Conservation (phyloP, 2,113 vertebrate species). For the Nymphicus hollandicus region DNA sequence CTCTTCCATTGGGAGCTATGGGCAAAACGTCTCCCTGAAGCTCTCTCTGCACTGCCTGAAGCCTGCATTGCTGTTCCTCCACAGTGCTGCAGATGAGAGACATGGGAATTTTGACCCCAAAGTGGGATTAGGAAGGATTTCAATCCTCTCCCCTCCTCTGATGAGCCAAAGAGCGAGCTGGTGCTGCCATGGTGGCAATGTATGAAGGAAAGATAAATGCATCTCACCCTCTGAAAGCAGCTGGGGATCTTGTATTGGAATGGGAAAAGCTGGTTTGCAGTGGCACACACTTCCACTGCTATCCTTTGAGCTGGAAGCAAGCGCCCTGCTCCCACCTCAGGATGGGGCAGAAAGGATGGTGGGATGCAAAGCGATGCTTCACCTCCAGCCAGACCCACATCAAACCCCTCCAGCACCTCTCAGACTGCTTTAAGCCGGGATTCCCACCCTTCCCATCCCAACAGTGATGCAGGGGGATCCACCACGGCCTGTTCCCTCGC, state of each 20-base stretch:
- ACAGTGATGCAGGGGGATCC: fast-evolving
- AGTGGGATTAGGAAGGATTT: neutral
- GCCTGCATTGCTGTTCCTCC: neutral
- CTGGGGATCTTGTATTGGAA: fast-evolving
- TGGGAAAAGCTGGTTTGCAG: neutral
- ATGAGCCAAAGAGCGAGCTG: neutral
- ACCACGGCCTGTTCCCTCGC: fast-evolving
- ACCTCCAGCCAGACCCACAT: fast-evolving
- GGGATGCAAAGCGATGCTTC: neutral
- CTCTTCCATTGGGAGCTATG: fast-evolving
- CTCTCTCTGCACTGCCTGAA: neutral
- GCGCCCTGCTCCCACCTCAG: fast-evolving
- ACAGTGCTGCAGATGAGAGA: fast-evolving
- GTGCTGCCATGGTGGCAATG: fast-evolving
- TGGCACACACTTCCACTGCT: neutral
- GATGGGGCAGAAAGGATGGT: neutral
- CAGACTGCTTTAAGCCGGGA: fast-evolving
- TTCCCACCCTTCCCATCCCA: neutral
- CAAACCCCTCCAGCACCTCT: neutral
- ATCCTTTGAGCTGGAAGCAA: neutral
- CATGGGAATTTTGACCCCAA: neutral
- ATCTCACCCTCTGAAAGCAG: fast-evolving
- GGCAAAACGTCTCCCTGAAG: neutral
- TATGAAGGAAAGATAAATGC: fast-evolving
- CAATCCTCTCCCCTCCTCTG: fast-evolving